A percentile compares a stretch with the other conserved stretches of the same genome.
These are phyloP conservation scores for Camelus dromedarius DNA, from an alignment of 2,113 vertebrate species.

Conservation along the genomic window DNA sequence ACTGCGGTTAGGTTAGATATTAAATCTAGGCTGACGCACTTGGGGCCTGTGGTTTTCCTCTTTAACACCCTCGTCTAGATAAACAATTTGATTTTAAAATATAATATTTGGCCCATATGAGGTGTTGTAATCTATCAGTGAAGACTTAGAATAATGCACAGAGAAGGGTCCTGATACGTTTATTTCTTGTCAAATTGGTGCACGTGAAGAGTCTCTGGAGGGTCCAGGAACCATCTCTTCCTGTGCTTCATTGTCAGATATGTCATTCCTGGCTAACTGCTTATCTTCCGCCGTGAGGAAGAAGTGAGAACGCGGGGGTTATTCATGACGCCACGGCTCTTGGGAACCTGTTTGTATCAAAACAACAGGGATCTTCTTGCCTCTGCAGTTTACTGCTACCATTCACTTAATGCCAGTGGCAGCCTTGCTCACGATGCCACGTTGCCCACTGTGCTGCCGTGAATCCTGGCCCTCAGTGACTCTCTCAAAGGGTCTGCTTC, in stretches of 20 bases:
- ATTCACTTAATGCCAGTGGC: not conserved
- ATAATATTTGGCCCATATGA: not conserved
- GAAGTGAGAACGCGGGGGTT: not conserved
- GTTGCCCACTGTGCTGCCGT: not conserved
- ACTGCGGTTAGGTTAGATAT: not conserved
- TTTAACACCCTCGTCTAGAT: not conserved
- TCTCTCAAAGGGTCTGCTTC: not conserved
- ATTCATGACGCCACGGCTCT: not conserved
- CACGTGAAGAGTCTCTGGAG: not conserved
- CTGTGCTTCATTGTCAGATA: not conserved
- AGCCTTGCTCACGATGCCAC: rapidly evolving
- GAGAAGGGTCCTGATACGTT: not conserved
- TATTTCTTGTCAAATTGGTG: not conserved
- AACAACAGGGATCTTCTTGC: not conserved
- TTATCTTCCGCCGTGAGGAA: not conserved
- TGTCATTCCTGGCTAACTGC: not conserved
- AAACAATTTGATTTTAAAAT: not conserved
- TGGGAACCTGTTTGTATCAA: not conserved
- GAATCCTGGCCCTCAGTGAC: not conserved
- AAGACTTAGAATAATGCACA: not conserved
- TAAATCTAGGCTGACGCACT: not conserved
- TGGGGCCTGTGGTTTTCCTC: not conserved
- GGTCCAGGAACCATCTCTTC: not conserved
- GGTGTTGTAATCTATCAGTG: not conserved
- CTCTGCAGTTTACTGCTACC: not conserved